Evolutionary conservation across 2,888 invertebrate species (phyloP), one percentile per base, ranked within the genome.

Genomic region (Pimpla rufipes): DNA sequence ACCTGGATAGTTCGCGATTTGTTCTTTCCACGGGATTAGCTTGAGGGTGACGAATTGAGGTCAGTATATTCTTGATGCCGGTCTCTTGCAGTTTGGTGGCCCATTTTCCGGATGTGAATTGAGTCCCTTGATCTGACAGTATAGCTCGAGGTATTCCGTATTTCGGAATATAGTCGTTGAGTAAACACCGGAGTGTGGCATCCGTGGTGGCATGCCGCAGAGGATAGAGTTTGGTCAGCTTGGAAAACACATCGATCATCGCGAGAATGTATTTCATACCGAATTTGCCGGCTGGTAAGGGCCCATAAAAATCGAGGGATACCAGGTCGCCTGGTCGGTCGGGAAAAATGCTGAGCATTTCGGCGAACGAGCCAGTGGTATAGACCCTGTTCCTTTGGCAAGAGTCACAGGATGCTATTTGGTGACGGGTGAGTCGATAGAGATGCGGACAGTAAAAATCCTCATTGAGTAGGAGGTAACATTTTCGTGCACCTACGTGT

Each of bases 31-130:
- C 84, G 5, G 67, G 59, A 29, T 84, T 84, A 0, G 42, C 68
- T 16, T 84, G 84, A 0, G 84, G 84, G 21, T 83, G 83, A 13
- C 80, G 45, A 0, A 84, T 59, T 0, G 73, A 81, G 0, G 84
- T 74, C 3, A 84, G 42, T 0, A 67, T 57, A 1, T 42, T 16
- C 0, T 23, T 8, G 5, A 84, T 79, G 0, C 40, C 50, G 10
- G 68, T 40, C 7, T 50, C 21, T n/a, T 75, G n/a, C 13, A 75
- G 7, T 40, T 68, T 74, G 0, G 40, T 13, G 0, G 0, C 18
- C 84, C 84, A 81, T 11, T 11, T n/a, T 0, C 67, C 16, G 0
- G 80, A 40, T 0, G 83, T 79, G 13, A 80, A 83, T 18, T 83
- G 79, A 0, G 76, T 79, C 0, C 75, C 79, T 21, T 78, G 82